Base-by-base conservation (phyloP, 2,797 vertebrate species). In the Taenioides sp. region DNA sequence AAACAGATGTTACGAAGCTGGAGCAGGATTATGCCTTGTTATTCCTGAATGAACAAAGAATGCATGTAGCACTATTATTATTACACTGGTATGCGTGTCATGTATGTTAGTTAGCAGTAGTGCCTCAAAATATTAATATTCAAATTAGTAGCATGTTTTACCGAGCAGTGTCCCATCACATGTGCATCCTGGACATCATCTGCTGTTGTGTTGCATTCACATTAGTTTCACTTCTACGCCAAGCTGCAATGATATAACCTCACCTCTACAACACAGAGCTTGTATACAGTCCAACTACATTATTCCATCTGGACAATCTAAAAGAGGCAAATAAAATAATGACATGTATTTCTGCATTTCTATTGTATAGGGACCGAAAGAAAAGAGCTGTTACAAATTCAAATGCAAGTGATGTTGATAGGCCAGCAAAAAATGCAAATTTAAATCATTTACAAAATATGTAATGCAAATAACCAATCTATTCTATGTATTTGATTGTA, bases 41-140 rank as follows among this genome's bases (percentile, higher is more conserved):
- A 84, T 73, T 78, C 67, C 62, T 81, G 70, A 83, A 84, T 80
- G 77, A 77, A 77, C 61, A 72, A 59, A 81, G 20, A 77, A 74
- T 78, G 37, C 63, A 57, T 86, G 81, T 58, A 52, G 22, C 66
- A 47, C 80, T 75, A 83, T 59, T 84, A 80, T 82, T 77, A 74
- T 85, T 82, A 80, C 75, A 79, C 63, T 71, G 40, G 66, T 75
- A 71, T 78, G 34, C 61, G 64, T 57, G 67, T 50, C 62, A 47
- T 63, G 66, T 37, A 37, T 37, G 7, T 37, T 37, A 27, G 25
- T 27, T 27, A 9, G 34, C 34, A 37, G 34, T 2, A 76, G 81
- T 80, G 82, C 81, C 77, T 72, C 70, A 80, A 62, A 28, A 50
- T 73, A 80, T 88, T 88, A 81, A 75, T 79, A 87, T 89, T 80